These are phyloP conservation scores for Bursaphelenchus mucronatus DNA, from an alignment of 1,140 invertebrate genomes.

Conservation along the genomic window DNA sequence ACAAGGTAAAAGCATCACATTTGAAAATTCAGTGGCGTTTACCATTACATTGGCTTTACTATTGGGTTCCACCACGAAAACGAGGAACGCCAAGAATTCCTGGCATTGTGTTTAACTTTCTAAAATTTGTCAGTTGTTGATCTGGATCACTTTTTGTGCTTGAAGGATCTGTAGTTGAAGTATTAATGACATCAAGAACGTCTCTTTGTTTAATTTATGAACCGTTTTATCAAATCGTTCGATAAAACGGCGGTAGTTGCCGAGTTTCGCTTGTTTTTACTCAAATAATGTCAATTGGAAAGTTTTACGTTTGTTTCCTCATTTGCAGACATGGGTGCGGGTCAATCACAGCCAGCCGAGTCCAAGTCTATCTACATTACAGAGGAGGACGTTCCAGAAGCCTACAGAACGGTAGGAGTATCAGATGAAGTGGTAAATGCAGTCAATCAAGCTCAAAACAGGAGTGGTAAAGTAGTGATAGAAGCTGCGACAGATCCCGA, in stretches of 20 bases:
- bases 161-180: no score
- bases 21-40: no score
- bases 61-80: no score
- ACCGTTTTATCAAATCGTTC: neutral
- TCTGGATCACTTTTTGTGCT: no score
- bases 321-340: neutral
- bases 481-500: neutral
- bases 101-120: no score
- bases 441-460: neutral
- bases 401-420: conserved; percentile 23
- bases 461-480: neutral
- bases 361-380: conserved; percentile 9
- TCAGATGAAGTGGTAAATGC: conserved; percentile 16
- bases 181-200: no score
- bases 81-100: no score
- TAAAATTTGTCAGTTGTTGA: no score
- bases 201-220: conserved; percentile 3
- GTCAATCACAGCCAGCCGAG: neutral
- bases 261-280: no score
- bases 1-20: no score
- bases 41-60: no score
- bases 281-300: no score
- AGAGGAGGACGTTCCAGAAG: conserved; percentile 20
- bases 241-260: neutral
- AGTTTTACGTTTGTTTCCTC: neutral